Conservation (phyloP, 2,888 invertebrate genomes). For the Idaea straminata region DNA sequence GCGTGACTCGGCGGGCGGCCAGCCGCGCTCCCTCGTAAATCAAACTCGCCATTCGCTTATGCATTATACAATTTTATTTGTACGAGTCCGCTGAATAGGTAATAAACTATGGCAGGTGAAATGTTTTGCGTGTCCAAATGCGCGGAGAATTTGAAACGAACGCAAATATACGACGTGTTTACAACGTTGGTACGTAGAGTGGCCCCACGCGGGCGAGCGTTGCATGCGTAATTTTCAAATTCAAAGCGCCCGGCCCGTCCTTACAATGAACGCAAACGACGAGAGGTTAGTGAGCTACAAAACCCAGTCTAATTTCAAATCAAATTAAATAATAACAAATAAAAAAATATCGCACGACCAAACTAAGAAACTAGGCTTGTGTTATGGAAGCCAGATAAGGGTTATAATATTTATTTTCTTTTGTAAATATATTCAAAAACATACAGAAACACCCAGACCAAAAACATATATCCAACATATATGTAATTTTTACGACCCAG, state of each 20-base stretch:
- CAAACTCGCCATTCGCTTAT: constrained; percentile 79
- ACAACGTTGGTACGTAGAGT: constrained; percentile 27
- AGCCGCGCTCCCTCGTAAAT: constrained; percentile 71
- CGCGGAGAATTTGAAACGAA: constrained; percentile 65
- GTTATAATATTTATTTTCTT: too few relatives aligned
- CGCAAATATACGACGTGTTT: constrained; percentile 57
- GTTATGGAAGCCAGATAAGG: too few relatives aligned
- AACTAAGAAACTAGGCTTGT: too few relatives aligned
- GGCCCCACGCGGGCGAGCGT: constrained; percentile 10
- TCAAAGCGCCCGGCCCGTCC: neutral
- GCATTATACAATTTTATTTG: constrained; percentile 81
- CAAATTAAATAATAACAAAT: too few relatives aligned
- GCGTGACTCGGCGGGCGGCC: constrained; percentile 38
- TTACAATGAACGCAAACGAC: neutral
- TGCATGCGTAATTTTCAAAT: constrained; percentile 17
- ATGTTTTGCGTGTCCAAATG: constrained; percentile 66
- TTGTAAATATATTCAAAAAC: too few relatives aligned
- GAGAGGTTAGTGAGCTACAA: neutral
- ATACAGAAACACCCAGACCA: too few relatives aligned
- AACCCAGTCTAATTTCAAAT: neutral
- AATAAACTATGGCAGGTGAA: constrained; percentile 78
- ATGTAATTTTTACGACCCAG: too few relatives aligned
- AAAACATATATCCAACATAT: too few relatives aligned
- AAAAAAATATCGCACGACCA: too few relatives aligned
- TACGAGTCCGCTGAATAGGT: constrained; percentile 78